A percentile compares a stretch with the other conserved stretches of the same genome.
These are phyloP conservation scores for Drosophila anomalipes DNA, from an alignment of 2,888 invertebrate species.

Conservation along the genomic window DNA sequence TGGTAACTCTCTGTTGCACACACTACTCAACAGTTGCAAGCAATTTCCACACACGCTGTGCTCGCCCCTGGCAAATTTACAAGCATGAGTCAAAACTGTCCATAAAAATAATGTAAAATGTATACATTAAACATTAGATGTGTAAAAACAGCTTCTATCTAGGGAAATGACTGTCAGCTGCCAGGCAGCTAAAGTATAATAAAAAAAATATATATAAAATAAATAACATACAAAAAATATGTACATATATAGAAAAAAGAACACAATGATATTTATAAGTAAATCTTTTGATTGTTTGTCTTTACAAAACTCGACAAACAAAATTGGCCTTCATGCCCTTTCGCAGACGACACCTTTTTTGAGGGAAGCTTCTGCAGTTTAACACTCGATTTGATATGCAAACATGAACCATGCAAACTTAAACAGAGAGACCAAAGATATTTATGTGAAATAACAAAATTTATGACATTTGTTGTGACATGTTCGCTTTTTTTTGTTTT, in stretches of 20 bases:
- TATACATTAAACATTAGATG: not conserved
- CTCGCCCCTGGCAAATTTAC: not conserved
- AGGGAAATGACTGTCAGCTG: slow-evolving; percentile 2
- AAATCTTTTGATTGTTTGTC: slow-evolving; percentile 9
- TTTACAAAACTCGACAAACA: slow-evolving; percentile 15
- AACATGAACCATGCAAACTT: slow-evolving; percentile 63
- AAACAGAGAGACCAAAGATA: slow-evolving; percentile 19
- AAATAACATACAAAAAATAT: not conserved
- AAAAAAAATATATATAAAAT: not conserved
- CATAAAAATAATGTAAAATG: not conserved
- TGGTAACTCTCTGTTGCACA: not conserved
- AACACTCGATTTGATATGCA: slow-evolving; percentile 79
- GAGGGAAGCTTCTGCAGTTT: slow-evolving; percentile 66
- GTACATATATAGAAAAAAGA: not conserved
- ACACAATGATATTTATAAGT: not conserved
- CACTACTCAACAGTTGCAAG: not conserved
- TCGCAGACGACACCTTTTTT: slow-evolving; percentile 7
- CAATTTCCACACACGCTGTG: not conserved
- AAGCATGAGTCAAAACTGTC: not conserved
- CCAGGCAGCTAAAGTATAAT: slow-evolving; percentile 7
- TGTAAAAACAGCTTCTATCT: not conserved
- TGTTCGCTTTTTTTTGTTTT: slow-evolving; percentile 12
- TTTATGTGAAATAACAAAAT: slow-evolving; percentile 73
- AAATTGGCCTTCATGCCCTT: slow-evolving; percentile 1
- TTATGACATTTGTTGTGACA: slow-evolving; percentile 65